phyloP scores from a whole-genome alignment of 2,113 vertebrate species.

The Ivindomyrus marchei region DNA sequence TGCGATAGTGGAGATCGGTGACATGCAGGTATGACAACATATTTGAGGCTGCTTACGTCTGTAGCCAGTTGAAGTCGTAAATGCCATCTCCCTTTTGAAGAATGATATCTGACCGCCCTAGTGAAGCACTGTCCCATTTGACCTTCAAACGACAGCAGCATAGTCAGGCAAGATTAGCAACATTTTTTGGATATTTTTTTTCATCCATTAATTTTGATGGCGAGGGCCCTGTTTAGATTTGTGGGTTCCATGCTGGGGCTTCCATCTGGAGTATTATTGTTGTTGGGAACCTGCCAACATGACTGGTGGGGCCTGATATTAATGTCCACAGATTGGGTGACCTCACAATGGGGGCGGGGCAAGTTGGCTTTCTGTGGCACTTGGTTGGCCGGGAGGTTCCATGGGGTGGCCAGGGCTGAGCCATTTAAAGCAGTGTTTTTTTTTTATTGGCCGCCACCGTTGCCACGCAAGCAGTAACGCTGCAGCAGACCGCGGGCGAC shows the following conservation, averaged over 20 bases:
- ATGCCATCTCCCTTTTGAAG: neutral
- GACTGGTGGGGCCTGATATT: neutral
- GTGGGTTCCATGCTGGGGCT: conserved; percentile 9
- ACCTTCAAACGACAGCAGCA: conserved; percentile 6
- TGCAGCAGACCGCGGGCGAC: neutral
- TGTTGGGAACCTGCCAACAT: conserved; percentile 8
- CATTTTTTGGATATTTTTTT: conserved; percentile 17
- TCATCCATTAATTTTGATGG: conserved; percentile 25
- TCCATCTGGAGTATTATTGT: conserved; percentile 23
- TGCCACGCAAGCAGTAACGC: neutral
- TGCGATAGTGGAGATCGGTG: neutral
- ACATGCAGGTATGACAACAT: neutral
- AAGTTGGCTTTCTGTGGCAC: neutral
- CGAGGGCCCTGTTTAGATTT: conserved; percentile 7
- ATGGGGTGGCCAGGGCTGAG: neutral
- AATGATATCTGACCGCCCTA: neutral
- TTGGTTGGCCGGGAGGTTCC: neutral
- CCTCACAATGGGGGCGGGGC: neutral
- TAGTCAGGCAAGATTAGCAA: neutral
- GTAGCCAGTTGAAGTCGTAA: neutral
- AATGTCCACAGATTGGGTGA: neutral
- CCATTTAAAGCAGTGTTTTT: neutral
- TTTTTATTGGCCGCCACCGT: neutral
- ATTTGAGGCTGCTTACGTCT: neutral
- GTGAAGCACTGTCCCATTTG: neutral